Conservation (phyloP, 2,797 vertebrate genomes). For the Aeoliscus strigatus region DNA sequence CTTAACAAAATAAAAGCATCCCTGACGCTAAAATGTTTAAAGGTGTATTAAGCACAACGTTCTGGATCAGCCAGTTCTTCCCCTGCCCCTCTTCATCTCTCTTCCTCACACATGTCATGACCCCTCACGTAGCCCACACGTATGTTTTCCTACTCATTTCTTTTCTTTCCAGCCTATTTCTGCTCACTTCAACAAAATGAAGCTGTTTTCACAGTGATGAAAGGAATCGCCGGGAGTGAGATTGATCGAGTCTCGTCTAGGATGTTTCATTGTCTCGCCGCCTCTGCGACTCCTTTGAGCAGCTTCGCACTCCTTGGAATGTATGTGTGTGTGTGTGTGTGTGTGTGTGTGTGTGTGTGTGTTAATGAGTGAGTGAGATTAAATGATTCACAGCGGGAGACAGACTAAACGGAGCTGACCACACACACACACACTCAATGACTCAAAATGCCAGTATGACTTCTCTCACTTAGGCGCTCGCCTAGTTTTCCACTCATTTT, state of each 20-base stretch:
- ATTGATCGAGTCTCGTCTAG: slow-evolving; percentile 51
- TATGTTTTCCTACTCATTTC: slow-evolving; percentile 12
- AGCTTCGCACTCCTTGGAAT: slow-evolving; percentile 17
- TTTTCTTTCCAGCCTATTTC: slow-evolving; percentile 15
- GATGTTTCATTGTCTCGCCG: slow-evolving; percentile 38
- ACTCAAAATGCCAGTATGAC: slow-evolving; percentile 19
- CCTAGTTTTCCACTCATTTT: slow-evolving; percentile 61
- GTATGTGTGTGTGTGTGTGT: slow-evolving; percentile 12
- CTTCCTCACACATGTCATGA: slow-evolving; percentile 10
- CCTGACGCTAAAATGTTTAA: no score
- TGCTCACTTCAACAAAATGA: slow-evolving; percentile 12
- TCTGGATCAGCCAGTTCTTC: slow-evolving; percentile 1
- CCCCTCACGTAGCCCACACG: slow-evolving; percentile 13
- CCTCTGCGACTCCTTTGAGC: slow-evolving; percentile 41
- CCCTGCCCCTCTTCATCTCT: background rate
- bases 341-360: slow-evolving; percentile 11
- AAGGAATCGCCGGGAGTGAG: slow-evolving; percentile 23
- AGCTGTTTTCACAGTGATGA: slow-evolving; percentile 32
- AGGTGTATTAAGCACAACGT: background rate
- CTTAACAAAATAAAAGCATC: no score
- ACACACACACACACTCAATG: slow-evolving; percentile 10
- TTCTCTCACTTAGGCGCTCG: slow-evolving; percentile 22
- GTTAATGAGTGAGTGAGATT: slow-evolving; percentile 16
- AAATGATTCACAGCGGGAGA: slow-evolving; percentile 46
- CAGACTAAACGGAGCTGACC: slow-evolving; percentile 49